Conservation (phyloP, 2,113 vertebrate species). For the Chionis minor region DNA sequence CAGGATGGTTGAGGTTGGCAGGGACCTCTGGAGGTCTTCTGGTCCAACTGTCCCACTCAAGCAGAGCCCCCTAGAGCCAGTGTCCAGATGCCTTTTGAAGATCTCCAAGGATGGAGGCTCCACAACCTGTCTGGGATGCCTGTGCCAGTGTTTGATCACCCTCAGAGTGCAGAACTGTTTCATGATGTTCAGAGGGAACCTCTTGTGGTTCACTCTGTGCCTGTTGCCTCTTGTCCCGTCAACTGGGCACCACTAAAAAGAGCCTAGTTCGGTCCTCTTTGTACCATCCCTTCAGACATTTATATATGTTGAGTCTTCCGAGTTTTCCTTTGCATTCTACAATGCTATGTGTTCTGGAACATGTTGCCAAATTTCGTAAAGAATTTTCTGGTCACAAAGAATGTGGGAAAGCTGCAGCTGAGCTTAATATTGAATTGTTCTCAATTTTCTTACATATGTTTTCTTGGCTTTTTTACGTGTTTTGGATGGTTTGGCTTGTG, state of each 20-base stretch:
- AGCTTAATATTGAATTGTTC: not conserved
- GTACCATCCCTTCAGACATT: not conserved
- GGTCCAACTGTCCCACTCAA: fast-evolving
- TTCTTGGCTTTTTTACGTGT: not conserved
- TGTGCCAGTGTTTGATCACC: not conserved
- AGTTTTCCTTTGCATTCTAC: not conserved
- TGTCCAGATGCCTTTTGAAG: not conserved
- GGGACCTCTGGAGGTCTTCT: not conserved
- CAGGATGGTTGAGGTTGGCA: no score
- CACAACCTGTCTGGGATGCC: not conserved
- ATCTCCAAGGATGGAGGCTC: not conserved
- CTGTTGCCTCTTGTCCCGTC: not conserved
- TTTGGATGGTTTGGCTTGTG: not conserved
- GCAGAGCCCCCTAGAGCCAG: fast-evolving
- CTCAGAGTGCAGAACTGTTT: not conserved
- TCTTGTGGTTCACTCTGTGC: not conserved
- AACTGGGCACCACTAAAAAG: not conserved
- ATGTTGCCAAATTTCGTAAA: not conserved
- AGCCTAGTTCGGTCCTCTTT: not conserved
- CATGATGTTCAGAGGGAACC: not conserved
- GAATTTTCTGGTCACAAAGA: not conserved
- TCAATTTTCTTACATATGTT: not conserved
- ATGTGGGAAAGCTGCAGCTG: not conserved
- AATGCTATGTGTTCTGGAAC: not conserved
- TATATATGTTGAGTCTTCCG: not conserved